Conservation (phyloP, 2,888 invertebrate genomes). For the Dermolepida albohirtum region DNA sequence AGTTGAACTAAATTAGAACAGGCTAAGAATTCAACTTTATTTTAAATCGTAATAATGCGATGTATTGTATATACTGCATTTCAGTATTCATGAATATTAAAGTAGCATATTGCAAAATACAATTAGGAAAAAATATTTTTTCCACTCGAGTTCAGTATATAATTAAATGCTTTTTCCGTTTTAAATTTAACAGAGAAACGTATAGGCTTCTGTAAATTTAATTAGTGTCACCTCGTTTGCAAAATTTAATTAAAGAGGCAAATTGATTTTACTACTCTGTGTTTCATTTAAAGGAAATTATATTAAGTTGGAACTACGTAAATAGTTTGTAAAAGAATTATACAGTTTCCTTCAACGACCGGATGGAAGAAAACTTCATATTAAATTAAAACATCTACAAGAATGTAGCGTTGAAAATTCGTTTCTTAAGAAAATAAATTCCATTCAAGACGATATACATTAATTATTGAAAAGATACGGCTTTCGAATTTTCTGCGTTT, state of each 20-base stretch:
- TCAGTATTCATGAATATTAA: too few species aligned
- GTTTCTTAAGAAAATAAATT: neutral
- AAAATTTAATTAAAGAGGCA: conserved; percentile 13
- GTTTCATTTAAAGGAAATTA: conserved; percentile 5
- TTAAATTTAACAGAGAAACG: neutral
- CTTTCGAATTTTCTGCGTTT: too few species aligned
- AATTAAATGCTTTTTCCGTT: too few species aligned
- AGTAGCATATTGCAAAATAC: too few species aligned
- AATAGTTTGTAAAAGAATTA: conserved; percentile 11
- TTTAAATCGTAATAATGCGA: too few species aligned
- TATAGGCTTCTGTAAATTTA: conserved; percentile 10
- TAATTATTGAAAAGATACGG: too few species aligned
- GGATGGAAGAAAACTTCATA: conserved; percentile 4
- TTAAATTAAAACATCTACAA: conserved; percentile 6
- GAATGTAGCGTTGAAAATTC: neutral
- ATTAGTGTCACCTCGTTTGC: conserved; percentile 8
- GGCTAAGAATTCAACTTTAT: too few species aligned
- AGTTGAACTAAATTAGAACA: too few species aligned
- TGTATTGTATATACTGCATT: too few species aligned
- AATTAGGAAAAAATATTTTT: too few species aligned
- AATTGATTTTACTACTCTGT: conserved; percentile 13
- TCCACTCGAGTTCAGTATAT: too few species aligned
- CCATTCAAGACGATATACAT: neutral
- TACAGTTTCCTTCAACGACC: neutral
- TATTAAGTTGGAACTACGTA: conserved; percentile 5